phyloP scores from a whole-genome alignment of 2,113 vertebrate genomes.

The Oenanthe oenanthe region DNA sequence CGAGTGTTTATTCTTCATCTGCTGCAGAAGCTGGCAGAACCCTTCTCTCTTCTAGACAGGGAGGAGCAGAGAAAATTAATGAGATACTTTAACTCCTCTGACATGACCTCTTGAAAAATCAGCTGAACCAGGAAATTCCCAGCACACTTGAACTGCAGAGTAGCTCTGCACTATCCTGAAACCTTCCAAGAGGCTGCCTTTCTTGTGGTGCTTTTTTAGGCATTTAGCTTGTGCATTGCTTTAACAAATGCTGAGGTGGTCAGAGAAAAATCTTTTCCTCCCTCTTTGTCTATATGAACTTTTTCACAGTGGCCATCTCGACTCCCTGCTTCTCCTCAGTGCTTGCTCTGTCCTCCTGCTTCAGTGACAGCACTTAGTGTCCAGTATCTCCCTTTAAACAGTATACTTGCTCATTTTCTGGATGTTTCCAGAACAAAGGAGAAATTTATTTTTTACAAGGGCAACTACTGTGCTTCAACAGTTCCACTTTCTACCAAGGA shows the following conservation, averaged over 20 bases:
- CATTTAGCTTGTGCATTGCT: neutral
- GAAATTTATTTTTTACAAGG: neutral
- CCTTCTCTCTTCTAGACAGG: slow-evolving; percentile 91
- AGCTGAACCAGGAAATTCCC: neutral
- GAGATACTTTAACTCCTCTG: neutral
- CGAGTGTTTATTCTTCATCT: slow-evolving; percentile 98
- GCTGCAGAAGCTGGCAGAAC: slow-evolving; percentile 96
- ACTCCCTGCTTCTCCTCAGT: neutral
- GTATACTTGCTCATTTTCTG: neutral
- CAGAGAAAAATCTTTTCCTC: neutral
- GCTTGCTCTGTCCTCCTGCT: neutral
- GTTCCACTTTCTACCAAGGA: neutral
- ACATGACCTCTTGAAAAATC: neutral
- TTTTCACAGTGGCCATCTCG: neutral
- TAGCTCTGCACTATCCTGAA: neutral
- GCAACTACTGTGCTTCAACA: neutral
- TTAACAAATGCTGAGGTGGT: neutral
- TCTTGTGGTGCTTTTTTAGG: neutral
- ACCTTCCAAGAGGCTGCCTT: neutral
- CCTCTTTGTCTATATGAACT: neutral
- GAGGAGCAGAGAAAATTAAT: slow-evolving; percentile 5
- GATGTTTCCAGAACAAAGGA: neutral
- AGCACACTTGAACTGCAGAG: neutral
- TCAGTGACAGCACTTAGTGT: neutral
- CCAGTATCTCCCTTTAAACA: neutral